Evolutionary conservation across 2,888 invertebrate genomes (phyloP).

Genomic region (Agonopterix heracliana): DNA sequence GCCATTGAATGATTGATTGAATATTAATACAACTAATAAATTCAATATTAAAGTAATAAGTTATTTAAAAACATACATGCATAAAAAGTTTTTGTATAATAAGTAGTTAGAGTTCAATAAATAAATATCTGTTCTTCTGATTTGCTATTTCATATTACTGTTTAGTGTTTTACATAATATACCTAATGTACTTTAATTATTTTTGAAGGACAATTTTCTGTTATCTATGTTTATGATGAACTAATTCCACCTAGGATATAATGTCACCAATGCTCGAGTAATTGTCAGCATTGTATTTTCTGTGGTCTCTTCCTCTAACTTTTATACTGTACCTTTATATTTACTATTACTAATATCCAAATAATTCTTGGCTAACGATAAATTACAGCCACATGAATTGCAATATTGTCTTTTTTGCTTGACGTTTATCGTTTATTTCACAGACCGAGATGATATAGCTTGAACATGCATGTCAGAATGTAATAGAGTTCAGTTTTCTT

Average conservation of each 20-base stretch:
- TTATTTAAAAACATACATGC: conserved; percentile 56
- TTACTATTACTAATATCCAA: no score
- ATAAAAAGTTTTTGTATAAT: conserved; percentile 63
- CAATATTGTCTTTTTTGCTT: no score
- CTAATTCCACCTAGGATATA: not conserved
- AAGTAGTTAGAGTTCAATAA: conserved; percentile 68
- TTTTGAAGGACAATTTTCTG: not conserved
- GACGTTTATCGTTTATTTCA: no score
- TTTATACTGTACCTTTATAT: not conserved
- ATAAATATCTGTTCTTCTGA: conserved; percentile 27
- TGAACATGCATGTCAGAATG: no score
- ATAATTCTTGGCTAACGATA: no score
- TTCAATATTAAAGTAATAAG: conserved; percentile 29
- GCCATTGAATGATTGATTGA: no score
- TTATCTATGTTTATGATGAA: not conserved
- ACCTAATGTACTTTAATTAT: conserved; percentile 3
- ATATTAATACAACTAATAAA: conserved; percentile 16
- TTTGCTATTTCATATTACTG: conserved; percentile 24
- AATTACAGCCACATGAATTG: no score
- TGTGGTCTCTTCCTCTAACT: not conserved
- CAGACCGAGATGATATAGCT: no score
- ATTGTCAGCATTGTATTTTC: not conserved
- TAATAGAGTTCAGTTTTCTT: no score
- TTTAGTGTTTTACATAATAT: conserved; percentile 10
- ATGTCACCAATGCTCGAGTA: not conserved